A percentile compares a stretch with the other conserved stretches of the same genome.
phyloP scores from a whole-genome alignment of 2,888 invertebrate genomes.

The Cephalotes varians region DNA sequence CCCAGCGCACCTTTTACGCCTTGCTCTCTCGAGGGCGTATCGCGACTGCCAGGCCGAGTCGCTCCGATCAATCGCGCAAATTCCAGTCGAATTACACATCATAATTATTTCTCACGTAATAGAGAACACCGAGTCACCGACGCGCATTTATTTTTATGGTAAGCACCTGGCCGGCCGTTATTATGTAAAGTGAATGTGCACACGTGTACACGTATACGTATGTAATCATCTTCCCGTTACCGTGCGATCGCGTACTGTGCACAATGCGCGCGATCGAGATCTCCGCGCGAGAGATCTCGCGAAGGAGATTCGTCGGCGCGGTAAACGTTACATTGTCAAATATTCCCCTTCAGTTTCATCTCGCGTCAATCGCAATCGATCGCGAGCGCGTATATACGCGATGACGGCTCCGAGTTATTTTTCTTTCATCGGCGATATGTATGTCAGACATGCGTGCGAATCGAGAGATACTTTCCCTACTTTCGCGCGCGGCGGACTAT shows the following conservation, averaged over 20 bases:
- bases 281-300: neutral
- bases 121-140: constrained; percentile 48
- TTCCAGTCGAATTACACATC: constrained; percentile 30
- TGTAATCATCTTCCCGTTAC: constrained; percentile 31
- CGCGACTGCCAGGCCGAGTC: neutral
- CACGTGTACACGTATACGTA: neutral
- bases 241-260: neutral
- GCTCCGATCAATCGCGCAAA: constrained; percentile 23
- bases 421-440: constrained; percentile 56
- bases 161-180: constrained; percentile 39
- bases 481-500: constrained; percentile 73
- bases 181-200: constrained; percentile 41
- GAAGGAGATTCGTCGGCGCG: neutral
- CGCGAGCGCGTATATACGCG: constrained; percentile 30
- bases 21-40: constrained; percentile 55
- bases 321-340: neutral
- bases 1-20: constrained; percentile 55
- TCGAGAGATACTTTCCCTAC: constrained; percentile 78
- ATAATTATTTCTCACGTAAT: constrained; percentile 47
- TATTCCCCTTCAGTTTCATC: neutral
- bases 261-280: constrained; percentile 16
- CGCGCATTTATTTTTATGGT: constrained; percentile 47
- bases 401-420: constrained; percentile 3
- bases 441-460: constrained; percentile 63
- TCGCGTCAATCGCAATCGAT: too few relatives aligned